Evolutionary conservation across 2,888 invertebrate species (phyloP), one percentile per base, ranked within the genome.

Genomic region (Agriopis aurantiaria): DNA sequence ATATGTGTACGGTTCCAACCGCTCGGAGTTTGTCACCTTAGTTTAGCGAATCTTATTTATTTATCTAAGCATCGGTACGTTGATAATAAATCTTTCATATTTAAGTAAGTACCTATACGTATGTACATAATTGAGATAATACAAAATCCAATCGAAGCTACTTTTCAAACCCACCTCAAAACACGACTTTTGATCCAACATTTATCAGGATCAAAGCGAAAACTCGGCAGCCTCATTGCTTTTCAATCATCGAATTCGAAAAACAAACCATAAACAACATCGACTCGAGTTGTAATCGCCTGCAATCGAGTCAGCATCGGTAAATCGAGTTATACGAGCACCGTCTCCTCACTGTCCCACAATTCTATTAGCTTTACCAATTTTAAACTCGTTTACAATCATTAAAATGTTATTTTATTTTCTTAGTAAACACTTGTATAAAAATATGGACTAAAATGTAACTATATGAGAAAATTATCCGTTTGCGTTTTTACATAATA

Each of bases 301-400:
- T 78, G 80, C 82, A 87, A 88, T 85, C 84, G 83, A 85, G 84
- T 87, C 84, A 83, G 85, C 83, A 80, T 77, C 75, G 83, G 79
- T 83, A 85, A 82, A 83, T 83, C 79, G 78, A 80, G 78, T 84
- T 81, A 83, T 78, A 77, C 75, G 65, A 70, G 77, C 74, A 72
- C 75, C 78, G 78, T 62, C 76, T 75, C 57, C 70, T 73, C 69
- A 69, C 56, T 57, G 72, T 64, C 57, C 72, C 63, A 49, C n/a
- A 72, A 69, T 33, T 67, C 55, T 41, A 12, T 64, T 45, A 48
- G 14, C 56, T 17, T 7, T 40, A 4, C 11, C 33, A 41, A 41
- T 45, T 59, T 55, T 49, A 40, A 68, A 46, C n/a, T 4, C 23
- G 12, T 52, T 49, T 8, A 45, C 2, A 57, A 46, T 4, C 0